These are phyloP conservation scores for Trichoplusia ni DNA, from an alignment of 1,140 invertebrate genomes.

Conservation along the genomic window DNA sequence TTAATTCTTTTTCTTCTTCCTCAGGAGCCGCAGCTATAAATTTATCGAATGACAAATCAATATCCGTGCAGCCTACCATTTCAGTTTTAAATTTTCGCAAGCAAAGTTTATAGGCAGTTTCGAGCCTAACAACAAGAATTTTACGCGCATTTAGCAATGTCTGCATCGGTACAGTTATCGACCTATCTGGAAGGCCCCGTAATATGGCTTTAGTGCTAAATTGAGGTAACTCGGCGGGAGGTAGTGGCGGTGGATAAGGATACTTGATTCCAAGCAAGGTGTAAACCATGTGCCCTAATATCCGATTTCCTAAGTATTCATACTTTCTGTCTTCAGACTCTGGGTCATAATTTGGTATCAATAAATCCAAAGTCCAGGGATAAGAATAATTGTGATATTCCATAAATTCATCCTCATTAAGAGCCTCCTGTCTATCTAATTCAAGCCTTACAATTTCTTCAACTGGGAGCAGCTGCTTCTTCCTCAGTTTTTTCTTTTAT, in stretches of 20 bases:
- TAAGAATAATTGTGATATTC: conserved; percentile 73
- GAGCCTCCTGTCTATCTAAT: conserved; percentile 61
- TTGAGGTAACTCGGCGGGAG: conserved; percentile 64
- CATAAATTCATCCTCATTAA: conserved; percentile 70
- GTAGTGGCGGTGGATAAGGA: conserved; percentile 65
- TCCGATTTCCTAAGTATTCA: conserved; percentile 72
- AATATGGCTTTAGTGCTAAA: conserved; percentile 77
- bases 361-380: conserved; percentile 66
- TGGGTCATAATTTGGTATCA: conserved; percentile 69
- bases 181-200: conserved; percentile 74
- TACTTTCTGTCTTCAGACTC: conserved; percentile 69
- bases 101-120: conserved; percentile 82
- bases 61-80: conserved; percentile 77
- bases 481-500: conserved; percentile 60
- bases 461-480: conserved; percentile 44
- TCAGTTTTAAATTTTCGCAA: conserved; percentile 80
- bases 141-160: conserved; percentile 71
- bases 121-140: conserved; percentile 80
- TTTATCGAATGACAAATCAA: conserved; percentile 76
- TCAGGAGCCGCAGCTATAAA: conserved; percentile 54
- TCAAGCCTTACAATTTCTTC: conserved; percentile 67
- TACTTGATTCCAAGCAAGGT: conserved; percentile 82
- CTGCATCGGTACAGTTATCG: conserved; percentile 70
- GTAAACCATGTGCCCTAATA: conserved; percentile 83
- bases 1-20: conserved; percentile 66